A percentile compares a stretch with the other conserved stretches of the same genome.
These are phyloP conservation scores for Notodonta ziczac DNA, from an alignment of 2,888 invertebrate genomes.

Conservation along the genomic window DNA sequence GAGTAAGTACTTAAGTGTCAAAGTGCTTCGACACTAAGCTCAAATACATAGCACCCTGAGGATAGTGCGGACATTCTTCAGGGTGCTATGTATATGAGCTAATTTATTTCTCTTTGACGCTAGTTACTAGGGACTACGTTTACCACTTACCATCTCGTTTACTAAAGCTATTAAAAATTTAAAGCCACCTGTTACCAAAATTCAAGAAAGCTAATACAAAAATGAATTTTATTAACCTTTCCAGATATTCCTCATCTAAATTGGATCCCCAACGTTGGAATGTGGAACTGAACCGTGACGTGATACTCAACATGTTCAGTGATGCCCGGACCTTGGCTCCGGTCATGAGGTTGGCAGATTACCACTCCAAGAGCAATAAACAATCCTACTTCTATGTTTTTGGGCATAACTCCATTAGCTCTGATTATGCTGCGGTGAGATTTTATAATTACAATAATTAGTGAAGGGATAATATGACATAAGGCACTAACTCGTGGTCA, in stretches of 20 bases:
- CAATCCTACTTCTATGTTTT: conserved; percentile 95
- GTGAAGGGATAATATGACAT: too few relatives aligned
- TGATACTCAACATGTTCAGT: conserved; percentile 93
- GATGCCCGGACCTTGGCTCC: conserved; percentile 95
- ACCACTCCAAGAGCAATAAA: conserved; percentile 89
- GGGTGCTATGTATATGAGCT: too few relatives aligned
- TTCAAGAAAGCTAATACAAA: too few relatives aligned
- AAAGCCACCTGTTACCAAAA: too few relatives aligned
- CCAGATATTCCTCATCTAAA: conserved; percentile 84
- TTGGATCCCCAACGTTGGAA: conserved; percentile 84
- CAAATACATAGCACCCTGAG: too few relatives aligned
- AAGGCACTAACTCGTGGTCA: too few relatives aligned
- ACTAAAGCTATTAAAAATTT: too few relatives aligned
- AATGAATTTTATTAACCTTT: conserved; percentile 5
- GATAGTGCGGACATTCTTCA: too few relatives aligned
- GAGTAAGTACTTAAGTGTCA: conserved; percentile 71
- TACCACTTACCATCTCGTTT: too few relatives aligned
- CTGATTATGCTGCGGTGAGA: conserved; percentile 90
- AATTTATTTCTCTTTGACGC: too few relatives aligned
- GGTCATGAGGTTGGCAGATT: conserved; percentile 89
- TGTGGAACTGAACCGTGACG: conserved; percentile 88
- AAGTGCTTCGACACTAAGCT: too few relatives aligned
- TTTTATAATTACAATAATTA: conserved; percentile 29
- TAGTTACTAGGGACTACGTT: too few relatives aligned
- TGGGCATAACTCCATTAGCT: conserved; percentile 92